Evolutionary conservation across 2,888 invertebrate genomes (phyloP).

Genomic region (Cheilosia soror): DNA sequence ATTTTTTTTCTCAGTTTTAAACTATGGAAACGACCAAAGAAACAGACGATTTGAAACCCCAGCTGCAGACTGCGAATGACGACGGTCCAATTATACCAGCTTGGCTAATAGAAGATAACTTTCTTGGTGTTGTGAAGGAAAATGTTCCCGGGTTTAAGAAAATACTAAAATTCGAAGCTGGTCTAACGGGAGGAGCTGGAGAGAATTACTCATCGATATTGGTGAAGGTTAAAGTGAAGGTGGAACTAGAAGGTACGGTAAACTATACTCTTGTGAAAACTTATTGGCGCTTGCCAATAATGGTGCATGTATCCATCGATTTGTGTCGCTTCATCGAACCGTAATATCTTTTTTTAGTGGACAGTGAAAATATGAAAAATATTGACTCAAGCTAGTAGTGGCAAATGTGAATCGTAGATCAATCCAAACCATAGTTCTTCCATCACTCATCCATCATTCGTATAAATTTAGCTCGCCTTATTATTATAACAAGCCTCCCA

Average conservation of each 20-base stretch:
- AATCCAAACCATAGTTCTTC: no score
- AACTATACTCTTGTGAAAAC: not conserved
- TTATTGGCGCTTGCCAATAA: not conserved
- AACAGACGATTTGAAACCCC: not conserved
- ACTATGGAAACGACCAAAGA: not conserved
- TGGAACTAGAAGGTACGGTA: slow-evolving; percentile 77
- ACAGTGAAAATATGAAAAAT: no score
- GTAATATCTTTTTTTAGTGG: no score
- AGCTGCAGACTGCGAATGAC: not conserved
- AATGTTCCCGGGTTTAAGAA: slow-evolving; percentile 76
- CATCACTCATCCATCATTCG: no score
- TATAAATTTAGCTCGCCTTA: no score
- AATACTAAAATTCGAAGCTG: slow-evolving; percentile 76
- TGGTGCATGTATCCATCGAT: not conserved
- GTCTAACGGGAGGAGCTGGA: slow-evolving; percentile 77
- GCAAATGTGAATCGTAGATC: no score
- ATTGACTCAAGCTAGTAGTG: no score
- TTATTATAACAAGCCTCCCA: not conserved
- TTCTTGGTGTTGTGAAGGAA: slow-evolving; percentile 76
- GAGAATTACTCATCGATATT: slow-evolving; percentile 81
- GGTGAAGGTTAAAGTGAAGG: slow-evolving; percentile 76
- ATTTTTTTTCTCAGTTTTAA: no score
- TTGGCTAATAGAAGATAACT: slow-evolving; percentile 73
- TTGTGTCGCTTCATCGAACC: not conserved
- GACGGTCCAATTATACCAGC: slow-evolving; percentile 20